Conservation (phyloP, 2,113 vertebrate species). For the Anas platyrhynchos region DNA sequence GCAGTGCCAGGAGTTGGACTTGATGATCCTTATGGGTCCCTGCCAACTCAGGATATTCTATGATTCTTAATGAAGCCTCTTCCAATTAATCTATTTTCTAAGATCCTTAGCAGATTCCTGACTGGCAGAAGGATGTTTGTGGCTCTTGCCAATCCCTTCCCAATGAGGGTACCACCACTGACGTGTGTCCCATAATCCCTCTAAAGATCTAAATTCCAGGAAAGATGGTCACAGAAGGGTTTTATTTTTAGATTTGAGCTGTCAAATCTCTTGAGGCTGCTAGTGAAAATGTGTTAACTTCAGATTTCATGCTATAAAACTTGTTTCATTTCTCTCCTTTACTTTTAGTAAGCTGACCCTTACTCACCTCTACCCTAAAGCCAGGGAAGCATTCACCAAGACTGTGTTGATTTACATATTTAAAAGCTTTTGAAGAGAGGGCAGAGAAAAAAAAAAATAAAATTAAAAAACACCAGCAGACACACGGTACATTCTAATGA, state of each 20-base stretch:
- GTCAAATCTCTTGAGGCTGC: background rate
- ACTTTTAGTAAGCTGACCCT: background rate
- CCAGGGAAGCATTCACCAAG: background rate
- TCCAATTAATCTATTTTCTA: background rate
- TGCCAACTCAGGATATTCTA: too few relatives aligned
- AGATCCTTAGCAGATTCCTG: background rate
- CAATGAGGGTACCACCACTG: background rate
- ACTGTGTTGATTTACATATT: constrained; percentile 43
- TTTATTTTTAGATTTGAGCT: background rate
- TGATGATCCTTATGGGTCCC: too few relatives aligned
- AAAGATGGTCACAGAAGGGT: background rate
- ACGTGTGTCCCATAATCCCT: background rate
- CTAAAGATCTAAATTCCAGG: background rate
- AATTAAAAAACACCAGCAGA: background rate
- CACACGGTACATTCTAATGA: constrained; percentile 16
- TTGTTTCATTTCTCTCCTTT: background rate
- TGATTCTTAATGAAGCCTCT: background rate
- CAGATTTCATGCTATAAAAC: background rate
- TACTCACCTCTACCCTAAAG: constrained; percentile 9
- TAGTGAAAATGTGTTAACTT: background rate
- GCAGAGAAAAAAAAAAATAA: background rate
- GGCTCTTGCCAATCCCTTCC: background rate
- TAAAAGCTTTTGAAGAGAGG: constrained; percentile 21
- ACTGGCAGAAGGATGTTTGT: background rate
- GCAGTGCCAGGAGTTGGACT: too few relatives aligned